Base-by-base conservation (phyloP, 2,888 invertebrate genomes). In the Tachina lurida region DNA sequence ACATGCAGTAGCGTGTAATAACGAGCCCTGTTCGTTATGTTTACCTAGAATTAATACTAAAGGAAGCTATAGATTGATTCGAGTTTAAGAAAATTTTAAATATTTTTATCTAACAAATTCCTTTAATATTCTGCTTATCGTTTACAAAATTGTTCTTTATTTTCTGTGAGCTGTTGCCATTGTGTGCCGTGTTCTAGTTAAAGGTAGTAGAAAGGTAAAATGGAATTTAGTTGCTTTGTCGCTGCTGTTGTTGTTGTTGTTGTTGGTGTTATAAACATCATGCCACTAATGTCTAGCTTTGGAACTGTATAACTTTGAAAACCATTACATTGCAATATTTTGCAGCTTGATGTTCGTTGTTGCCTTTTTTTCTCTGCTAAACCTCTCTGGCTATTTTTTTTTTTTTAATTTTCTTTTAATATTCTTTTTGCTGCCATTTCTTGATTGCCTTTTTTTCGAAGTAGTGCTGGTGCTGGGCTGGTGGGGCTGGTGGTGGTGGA, bases 201-300 rank as follows among this genome's bases (percentile, higher is more conserved):
- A 65, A 60, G 77, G 60, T 83, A 73, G 60, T 83, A 58, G 71
- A 73, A 83, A 83, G 77, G 83, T 84, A 78, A 84, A 83, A 83
- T 74, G 68, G 67, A 84, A 67, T 74, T 77, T 73, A 58, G 60
- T 78, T 52, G 70, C 22, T 31, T 31, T 7, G n/a, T 58, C 22
- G 41, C 12, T 63, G 43, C 39, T 56, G 63, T 68, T 54, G 58
- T 60, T 67, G 65, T 68, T 77, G 54, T 12, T 67, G 31, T 15
- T 68, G 52, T 52, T 52, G 77, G 45, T 77, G 65, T n/a, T 77
- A 83, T 67, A 60, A 78, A 84, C 83, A 84, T 78, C 83, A 84
- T 74, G 83, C 77, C 77, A 78, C 73, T 84, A 84, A 84, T 78
- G 83, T 84, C 83, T 84, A 84, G 77, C 83, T 84, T 78, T 73